Base-by-base conservation (phyloP, 2,113 vertebrate genomes). In the Malurus elegans region DNA sequence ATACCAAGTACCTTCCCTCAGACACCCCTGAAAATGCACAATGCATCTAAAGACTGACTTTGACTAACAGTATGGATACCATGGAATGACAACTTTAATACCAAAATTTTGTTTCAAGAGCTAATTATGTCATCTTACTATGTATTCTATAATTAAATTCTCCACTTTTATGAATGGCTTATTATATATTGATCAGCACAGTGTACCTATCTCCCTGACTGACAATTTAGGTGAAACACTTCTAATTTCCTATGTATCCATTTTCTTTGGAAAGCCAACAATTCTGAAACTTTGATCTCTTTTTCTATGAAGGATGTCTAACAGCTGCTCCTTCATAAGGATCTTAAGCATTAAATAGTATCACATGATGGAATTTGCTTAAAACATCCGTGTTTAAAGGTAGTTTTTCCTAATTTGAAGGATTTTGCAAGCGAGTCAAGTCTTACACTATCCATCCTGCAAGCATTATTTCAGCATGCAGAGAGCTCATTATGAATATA, bases 221-320 rank as follows among this genome's bases (percentile, higher is more conserved):
- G 45, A 75, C 19, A 58, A 38, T 60, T 74, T 72, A 73, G 28
- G n/a, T 92, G 45, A 91, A 91, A 54, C 66, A 28, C 19, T 79
- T 86, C 69, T 51, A 21, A 74, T 89, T 89, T 71, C 19, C 69
- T 36, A 32, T 24, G 11, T 70, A 29, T 24, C 8, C 1, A 24
- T 58, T 23, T 20, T 15, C 58, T 84, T 79, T 73, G 14, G 6
- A 47, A 86, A 66, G 53, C 40, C 6, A 58, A 48, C 7, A 12
- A 47, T 91, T 88, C 61, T 50, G 45, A 53, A 83, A 58, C 31
- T 78, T 72, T 14, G 58, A 13, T 17, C 29, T 84, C 83, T 72
- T 74, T 88, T 83, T 72, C 32, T 89, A 60, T 78, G 76, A 92
- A 61, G 23, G 58, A 67, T 82, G 38, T 92, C 75, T 91, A 95